phyloP scores from a whole-genome alignment of 2,797 vertebrate genomes.

The Emydoidea blandingii region DNA sequence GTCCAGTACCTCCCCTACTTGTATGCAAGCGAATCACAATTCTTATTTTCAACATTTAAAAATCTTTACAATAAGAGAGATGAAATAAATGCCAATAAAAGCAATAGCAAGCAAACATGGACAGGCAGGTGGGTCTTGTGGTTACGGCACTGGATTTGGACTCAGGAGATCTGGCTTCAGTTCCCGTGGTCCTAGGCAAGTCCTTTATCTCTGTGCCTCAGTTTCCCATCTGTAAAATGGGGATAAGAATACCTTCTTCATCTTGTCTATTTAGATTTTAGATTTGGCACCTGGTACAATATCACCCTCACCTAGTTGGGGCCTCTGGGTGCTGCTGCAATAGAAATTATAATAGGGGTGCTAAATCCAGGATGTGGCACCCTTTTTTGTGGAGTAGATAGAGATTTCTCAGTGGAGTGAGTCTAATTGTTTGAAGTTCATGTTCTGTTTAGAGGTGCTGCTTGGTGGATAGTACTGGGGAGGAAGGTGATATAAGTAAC shows the following conservation, averaged over 20 bases:
- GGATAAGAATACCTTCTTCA: background rate
- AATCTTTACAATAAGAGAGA: background rate
- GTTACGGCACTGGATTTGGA: background rate
- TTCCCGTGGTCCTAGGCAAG: background rate
- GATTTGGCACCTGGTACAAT: background rate
- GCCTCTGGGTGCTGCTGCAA: background rate
- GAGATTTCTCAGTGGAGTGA: conserved; percentile 10
- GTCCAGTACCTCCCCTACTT: background rate
- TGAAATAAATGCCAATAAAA: background rate
- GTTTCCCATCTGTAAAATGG: background rate
- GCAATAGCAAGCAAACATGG: background rate
- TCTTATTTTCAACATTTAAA: background rate
- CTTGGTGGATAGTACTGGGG: background rate
- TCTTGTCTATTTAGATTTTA: background rate
- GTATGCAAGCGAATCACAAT: no score
- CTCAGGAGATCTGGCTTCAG: background rate
- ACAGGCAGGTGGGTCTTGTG: background rate
- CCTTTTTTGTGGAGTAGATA: background rate
- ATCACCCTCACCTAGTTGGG: background rate
- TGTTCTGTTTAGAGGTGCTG: conserved; percentile 11
- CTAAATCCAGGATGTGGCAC: conserved; percentile 10
- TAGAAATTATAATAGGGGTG: background rate
- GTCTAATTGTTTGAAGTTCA: conserved; percentile 32
- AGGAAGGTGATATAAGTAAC: conserved; percentile 23
- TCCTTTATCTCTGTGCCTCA: background rate